A percentile compares a stretch with the other conserved stretches of the same genome.
phyloP scores from a whole-genome alignment of 2,888 invertebrate genomes.

The Lasius platythorax region DNA sequence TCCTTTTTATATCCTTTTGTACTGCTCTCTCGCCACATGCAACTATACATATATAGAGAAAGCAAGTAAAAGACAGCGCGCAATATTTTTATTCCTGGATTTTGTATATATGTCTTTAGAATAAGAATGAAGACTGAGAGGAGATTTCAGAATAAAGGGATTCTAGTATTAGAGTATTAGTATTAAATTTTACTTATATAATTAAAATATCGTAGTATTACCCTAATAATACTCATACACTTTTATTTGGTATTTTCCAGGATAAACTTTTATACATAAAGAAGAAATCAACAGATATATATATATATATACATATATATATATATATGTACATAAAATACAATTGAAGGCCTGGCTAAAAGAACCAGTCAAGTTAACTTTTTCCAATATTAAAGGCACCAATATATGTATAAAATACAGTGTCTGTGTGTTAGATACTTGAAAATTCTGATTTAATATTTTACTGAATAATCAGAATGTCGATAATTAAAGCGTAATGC shows the following conservation, averaged over 20 bases:
- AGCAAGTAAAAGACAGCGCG: too few relatives aligned
- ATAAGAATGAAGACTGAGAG: not conserved
- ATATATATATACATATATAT: not conserved
- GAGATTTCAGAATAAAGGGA: not conserved
- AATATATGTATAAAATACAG: not conserved
- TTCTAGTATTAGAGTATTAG: not conserved
- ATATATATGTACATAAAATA: not conserved
- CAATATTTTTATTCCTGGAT: too few relatives aligned
- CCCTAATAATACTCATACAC: not conserved
- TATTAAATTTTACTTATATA: not conserved
- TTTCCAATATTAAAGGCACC: not conserved
- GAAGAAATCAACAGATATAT: not conserved
- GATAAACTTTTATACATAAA: not conserved
- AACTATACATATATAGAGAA: too few relatives aligned
- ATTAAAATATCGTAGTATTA: not conserved
- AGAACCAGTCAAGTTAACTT: slow-evolving; percentile 15
- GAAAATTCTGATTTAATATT: not conserved
- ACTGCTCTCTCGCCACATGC: too few relatives aligned
- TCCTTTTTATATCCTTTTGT: too few relatives aligned
- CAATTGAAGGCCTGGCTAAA: not conserved
- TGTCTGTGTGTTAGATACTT: not conserved
- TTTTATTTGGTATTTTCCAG: not conserved
- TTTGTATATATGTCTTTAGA: not conserved
- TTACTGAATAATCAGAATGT: not conserved
- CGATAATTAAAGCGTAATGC: not conserved